phyloP scores from a whole-genome alignment of 1,140 invertebrate species.

The Carposina sasakii region DNA sequence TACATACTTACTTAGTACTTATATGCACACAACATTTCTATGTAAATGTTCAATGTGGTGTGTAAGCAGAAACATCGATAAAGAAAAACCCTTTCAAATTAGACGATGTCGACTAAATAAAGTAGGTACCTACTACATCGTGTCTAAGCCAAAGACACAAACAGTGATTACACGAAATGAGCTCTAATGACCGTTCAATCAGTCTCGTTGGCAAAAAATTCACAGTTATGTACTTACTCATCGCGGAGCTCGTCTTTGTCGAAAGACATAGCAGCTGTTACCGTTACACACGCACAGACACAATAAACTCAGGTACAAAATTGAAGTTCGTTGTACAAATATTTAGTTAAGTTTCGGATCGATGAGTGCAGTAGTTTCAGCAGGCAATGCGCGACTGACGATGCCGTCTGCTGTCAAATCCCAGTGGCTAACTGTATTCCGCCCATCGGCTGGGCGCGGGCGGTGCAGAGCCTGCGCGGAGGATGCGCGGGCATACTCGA shows the following conservation, averaged over 20 bases:
- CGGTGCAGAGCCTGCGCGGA: slow-evolving; percentile 49
- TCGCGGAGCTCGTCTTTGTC: slow-evolving; percentile 64
- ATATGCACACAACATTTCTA: too few relatives aligned
- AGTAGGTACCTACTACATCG: too few relatives aligned
- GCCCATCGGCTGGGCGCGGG: slow-evolving; percentile 31
- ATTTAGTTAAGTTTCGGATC: slow-evolving; percentile 32
- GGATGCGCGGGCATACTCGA: not conserved
- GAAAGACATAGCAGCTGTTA: slow-evolving; percentile 56
- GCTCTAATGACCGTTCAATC: too few relatives aligned
- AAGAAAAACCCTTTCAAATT: too few relatives aligned
- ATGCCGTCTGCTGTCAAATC: slow-evolving; percentile 30
- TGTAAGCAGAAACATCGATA: too few relatives aligned
- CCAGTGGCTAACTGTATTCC: slow-evolving; percentile 28
- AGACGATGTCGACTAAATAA: too few relatives aligned
- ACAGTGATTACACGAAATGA: too few relatives aligned
- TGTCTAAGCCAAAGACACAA: too few relatives aligned
- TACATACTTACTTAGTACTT: too few relatives aligned
- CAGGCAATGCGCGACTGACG: slow-evolving; percentile 42
- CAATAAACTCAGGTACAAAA: too few relatives aligned
- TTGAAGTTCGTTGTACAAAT: slow-evolving; percentile 29
- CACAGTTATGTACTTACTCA: slow-evolving; percentile 62
- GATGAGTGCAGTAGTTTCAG: slow-evolving; percentile 39
- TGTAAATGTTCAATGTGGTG: too few relatives aligned
- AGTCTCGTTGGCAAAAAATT: too few relatives aligned
- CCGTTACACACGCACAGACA: slow-evolving; percentile 34